These are phyloP conservation scores for Chloroceryle amazona DNA, from an alignment of 2,797 vertebrate species.

Conservation along the genomic window DNA sequence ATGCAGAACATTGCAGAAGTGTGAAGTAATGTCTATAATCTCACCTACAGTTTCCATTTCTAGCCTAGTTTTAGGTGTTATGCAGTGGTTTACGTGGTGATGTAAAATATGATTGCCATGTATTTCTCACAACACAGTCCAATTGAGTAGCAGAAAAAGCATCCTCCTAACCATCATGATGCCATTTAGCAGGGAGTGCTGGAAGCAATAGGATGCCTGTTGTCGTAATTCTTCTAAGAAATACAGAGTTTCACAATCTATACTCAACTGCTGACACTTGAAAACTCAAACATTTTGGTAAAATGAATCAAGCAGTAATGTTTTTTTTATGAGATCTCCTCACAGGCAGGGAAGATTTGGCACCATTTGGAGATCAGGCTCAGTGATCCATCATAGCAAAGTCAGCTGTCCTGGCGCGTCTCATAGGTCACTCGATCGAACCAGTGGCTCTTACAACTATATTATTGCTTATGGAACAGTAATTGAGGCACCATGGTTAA, in stretches of 20 bases:
- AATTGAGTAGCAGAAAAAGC: constrained; percentile 19
- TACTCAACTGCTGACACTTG: constrained; percentile 75
- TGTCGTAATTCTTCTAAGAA: constrained; percentile 73
- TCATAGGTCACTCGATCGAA: constrained; percentile 93
- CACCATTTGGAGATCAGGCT: constrained; percentile 78
- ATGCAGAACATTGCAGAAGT: not conserved
- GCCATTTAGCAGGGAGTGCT: constrained; percentile 75
- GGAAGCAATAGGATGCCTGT: constrained; percentile 37
- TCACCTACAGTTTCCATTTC: constrained; percentile 44
- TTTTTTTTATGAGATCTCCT: constrained; percentile 83
- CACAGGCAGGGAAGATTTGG: constrained; percentile 73
- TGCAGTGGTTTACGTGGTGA: constrained; percentile 15
- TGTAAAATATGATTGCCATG: constrained; percentile 40
- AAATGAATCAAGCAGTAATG: constrained; percentile 82
- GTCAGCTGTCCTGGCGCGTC: constrained; percentile 91
- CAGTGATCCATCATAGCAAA: constrained; percentile 91
- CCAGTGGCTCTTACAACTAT: constrained; percentile 89
- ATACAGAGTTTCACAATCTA: constrained; percentile 71
- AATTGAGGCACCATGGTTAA: constrained; percentile 88
- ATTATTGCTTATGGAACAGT: constrained; percentile 92
- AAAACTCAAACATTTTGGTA: constrained; percentile 79
- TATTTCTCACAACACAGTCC: constrained; percentile 31
- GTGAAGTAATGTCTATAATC: constrained; percentile 48
- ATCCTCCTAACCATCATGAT: constrained; percentile 71
- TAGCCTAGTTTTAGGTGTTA: constrained; percentile 38